Evolutionary conservation across 2,113 vertebrate species (phyloP).

Genomic region (Campylomormyrus numenius): DNA sequence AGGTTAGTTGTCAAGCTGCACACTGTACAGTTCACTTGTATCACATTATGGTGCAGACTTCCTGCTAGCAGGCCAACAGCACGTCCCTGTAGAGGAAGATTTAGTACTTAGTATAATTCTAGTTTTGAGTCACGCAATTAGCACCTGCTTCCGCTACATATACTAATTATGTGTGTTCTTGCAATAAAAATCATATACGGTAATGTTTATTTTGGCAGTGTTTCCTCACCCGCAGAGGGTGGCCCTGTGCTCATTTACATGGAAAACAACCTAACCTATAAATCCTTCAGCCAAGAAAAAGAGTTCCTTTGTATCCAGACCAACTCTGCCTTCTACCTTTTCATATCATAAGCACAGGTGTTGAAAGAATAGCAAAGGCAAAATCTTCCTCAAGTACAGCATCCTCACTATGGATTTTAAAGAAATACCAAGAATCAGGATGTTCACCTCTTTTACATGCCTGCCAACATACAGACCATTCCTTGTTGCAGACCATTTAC

Average conservation of each 20-base stretch:
- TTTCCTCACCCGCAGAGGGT: slow-evolving; percentile 41
- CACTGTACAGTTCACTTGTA: not conserved
- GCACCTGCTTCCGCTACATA: slow-evolving; percentile 25
- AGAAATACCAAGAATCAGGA: not conserved
- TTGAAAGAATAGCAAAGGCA: slow-evolving; percentile 34
- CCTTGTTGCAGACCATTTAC: not conserved
- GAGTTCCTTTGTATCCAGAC: slow-evolving; percentile 20
- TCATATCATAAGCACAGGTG: slow-evolving; percentile 35
- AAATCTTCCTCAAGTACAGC: not conserved
- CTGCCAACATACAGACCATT: not conserved
- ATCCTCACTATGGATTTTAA: not conserved
- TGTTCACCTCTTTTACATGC: not conserved
- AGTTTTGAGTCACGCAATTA: slow-evolving; percentile 39
- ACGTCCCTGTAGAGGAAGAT: slow-evolving; percentile 23
- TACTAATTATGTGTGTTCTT: slow-evolving; percentile 45
- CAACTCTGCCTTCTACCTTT: slow-evolving; percentile 21
- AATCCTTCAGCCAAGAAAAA: slow-evolving; percentile 52
- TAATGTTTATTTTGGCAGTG: slow-evolving; percentile 71
- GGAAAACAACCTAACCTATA: slow-evolving; percentile 48
- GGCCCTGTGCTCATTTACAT: slow-evolving; percentile 57
- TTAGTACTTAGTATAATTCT: slow-evolving; percentile 37
- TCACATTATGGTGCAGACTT: slow-evolving; percentile 4
- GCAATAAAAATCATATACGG: slow-evolving; percentile 34
- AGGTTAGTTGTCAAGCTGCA: not conserved
- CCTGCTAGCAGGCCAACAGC: not conserved